Evolutionary conservation across 2,888 invertebrate genomes (phyloP).

Genomic region (Cryptops parisi): DNA sequence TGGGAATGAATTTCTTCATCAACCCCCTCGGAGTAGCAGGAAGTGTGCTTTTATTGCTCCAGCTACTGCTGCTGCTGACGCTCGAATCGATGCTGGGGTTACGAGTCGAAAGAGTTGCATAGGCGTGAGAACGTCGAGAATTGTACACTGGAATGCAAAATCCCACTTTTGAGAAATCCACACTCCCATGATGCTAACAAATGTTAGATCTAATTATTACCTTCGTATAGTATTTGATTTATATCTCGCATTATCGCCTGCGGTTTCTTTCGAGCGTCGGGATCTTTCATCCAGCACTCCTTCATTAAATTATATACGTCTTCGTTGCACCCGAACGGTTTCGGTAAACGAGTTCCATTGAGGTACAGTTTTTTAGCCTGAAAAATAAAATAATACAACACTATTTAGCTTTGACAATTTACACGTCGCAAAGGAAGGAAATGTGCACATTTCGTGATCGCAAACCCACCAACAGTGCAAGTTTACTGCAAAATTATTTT

Average conservation of each 20-base stretch:
- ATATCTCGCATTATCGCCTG: constrained; percentile 75
- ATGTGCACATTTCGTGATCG: no score
- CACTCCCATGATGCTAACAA: no score
- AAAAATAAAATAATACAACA: not conserved
- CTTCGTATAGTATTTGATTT: constrained; percentile 59
- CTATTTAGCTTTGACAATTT: not conserved
- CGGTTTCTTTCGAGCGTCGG: constrained; percentile 51
- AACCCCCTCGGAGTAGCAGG: not conserved
- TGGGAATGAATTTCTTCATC: not conserved
- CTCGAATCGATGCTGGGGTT: not conserved
- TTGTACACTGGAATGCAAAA: constrained; percentile 40
- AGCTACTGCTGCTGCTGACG: not conserved
- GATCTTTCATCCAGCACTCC: constrained; percentile 66
- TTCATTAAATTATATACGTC: constrained; percentile 61
- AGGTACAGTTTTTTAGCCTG: constrained; percentile 41
- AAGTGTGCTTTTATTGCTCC: not conserved
- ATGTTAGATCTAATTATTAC: constrained; percentile 29
- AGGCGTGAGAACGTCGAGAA: constrained; percentile 44
- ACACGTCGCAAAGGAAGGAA: no score
- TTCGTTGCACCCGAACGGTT: constrained; percentile 51
- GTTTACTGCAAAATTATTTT: not conserved
- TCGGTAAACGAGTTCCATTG: constrained; percentile 50
- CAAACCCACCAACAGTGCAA: no score
- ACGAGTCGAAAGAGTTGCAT: constrained; percentile 36
- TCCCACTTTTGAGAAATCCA: no score